Base-by-base conservation (phyloP, 2,113 vertebrate species). In the Crypturellus undulatus region DNA sequence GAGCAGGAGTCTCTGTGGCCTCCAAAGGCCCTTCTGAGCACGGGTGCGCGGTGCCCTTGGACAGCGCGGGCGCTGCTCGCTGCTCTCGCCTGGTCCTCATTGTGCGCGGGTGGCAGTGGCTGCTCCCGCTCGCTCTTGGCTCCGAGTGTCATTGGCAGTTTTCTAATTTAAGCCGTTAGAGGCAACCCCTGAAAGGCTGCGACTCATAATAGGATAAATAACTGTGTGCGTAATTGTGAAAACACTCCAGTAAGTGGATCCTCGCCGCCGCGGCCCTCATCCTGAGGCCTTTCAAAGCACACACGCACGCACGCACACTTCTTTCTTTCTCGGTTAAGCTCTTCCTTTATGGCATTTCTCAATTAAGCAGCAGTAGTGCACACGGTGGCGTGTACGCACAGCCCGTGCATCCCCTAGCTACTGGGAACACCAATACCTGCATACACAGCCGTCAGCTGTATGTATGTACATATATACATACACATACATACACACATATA, bases 131-230 rank as follows among this genome's bases (percentile, higher is more conserved):
- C 47, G 63, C 77, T 68, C 69, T 89, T 75, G 71, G 77, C 92
- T 87, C 67, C 16, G 56, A 94, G 58, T 49, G 56, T 85, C 70
- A 77, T 59, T 77, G 60, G 83, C 17, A 18, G 67, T 89, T 96
- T 94, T 96, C 83, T 97, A 94, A 91, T 91, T 95, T 87, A 87
- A 96, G 84, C 18, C 0, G 20, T 78, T 94, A 76, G 80, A 97
- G 93, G 68, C 70, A 96, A 92, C 82, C 68, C 84, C 36, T 87
- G 75, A 97, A 97, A 95, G 84, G 73, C 72, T 71, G 22, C 49
- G 94, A 89, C 72, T 94, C 70, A 75, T 87, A 96, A 95, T 18
- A 91, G 71, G 90, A 84, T 86, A 90, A 96, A 97, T 93, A 96
- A 96, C 84, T 79, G 28, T 77, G 78, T 89, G 58, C 59, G 40